Base-by-base conservation (phyloP, 2,888 invertebrate species). In the Aelia acuminata region DNA sequence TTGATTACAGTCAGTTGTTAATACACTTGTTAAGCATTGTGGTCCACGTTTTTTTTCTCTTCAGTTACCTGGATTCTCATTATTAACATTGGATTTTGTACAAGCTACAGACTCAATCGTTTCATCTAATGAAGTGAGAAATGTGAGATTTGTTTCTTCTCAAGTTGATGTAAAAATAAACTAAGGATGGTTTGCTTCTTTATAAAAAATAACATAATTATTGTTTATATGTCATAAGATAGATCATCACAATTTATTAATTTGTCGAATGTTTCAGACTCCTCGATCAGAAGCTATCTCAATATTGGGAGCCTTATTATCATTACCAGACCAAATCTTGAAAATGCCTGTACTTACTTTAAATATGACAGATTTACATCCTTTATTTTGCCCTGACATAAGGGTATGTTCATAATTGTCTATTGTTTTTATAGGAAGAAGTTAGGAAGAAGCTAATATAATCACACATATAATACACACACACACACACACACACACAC, bases 201-300 rank as follows among this genome's bases (percentile, higher is more conserved):
- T 8, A n/a, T n/a, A 53, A n/a, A n/a, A 3, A 53, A n/a, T 53
- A 8, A 57, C 26, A 26, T 22, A 57, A 26, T 26, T 26, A 57
- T 57, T 26, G 39, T 80, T 80, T n/a, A 53, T n/a, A n/a, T 53
- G 11, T 43, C 4, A 80, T 39, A 22, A 2, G 22, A 80, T 80
- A 5, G 63, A 31, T 31, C 2, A 63, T 31, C 18, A 43, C 43
- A 43, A 80, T n/a, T 43, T 80, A 80, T 43, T 80, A 10, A 35
- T 0, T 47, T 22, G 31, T 48, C 26, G n/a, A 20, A 75, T 88
- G 35, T 90, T 91, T 90, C 93, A 95, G 95, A 95, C 96, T 89
- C 98, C 98, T 0, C 94, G 98, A 89, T 96, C 96, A 18, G 98
- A 98, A 91, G 98, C 98, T 0, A 95, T 98, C 43, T 96, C 97